Evolutionary conservation across 1,140 invertebrate species (phyloP), one percentile per base, ranked within the genome.

Genomic region (Megathymus violae): DNA sequence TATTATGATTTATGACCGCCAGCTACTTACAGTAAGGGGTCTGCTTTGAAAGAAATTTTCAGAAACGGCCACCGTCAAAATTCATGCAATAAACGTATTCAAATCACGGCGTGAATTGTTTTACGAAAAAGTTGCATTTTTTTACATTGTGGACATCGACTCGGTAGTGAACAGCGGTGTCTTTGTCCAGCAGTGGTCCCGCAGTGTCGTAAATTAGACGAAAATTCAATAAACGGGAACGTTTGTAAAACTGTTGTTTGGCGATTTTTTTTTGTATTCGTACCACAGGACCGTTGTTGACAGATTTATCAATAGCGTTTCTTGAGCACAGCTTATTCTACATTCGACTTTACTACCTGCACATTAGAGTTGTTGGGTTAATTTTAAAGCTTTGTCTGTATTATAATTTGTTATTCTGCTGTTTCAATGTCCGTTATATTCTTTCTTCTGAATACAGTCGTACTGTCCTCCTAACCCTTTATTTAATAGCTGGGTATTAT

Each of bases 161-260:
- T 3, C 14, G 36, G 11, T 51, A 50, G 17, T 38, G 67, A 66
- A 74, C 69, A 81, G 78, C 76, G 76, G 74, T 71, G 38, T 51
- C 59, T 72, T 74, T 74, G 68, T 64, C 59, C 76, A 79, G 81
- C 76, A 79, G 79, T 82, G 75, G 51, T 59, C 82, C 80, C 82
- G 73, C 67, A 82, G 70, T 40, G 69, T 73, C 71, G 65, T 88
- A 88, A 88, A 88, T 85, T 73, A 76, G 38, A 74, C 69, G 75
- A 73, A 76, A 78, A 64, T 62, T 81, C 75, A 78, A 78, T 68
- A 61, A 79, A 86, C 87, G 85, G 87, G 66, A 89, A 60, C 67
- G 52, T 87, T 87, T 86, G 86, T 89, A 70, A 76, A 85, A 85
- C 79, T 78, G 84, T 83, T 74, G 60, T 68, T 64, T n/a, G 46